These are phyloP conservation scores for Anthoptus insignis DNA, from an alignment of 2,888 invertebrate genomes.

Conservation along the genomic window DNA sequence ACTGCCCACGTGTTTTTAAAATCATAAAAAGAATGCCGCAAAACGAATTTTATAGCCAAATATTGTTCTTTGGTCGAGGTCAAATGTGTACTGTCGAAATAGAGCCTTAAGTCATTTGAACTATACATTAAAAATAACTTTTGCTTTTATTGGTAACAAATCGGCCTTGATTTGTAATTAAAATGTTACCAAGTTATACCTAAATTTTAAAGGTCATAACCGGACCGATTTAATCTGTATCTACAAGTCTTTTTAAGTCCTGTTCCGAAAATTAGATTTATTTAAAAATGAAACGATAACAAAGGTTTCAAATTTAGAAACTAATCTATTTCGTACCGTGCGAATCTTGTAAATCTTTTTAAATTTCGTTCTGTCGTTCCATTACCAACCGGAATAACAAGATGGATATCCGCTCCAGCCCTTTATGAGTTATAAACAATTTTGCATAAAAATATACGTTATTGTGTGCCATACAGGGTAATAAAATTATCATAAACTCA, in stretches of 20 bases:
- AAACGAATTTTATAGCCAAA: conserved; percentile 38
- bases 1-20: conserved; percentile 29
- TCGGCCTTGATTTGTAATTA: conserved; percentile 53
- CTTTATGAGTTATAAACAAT: conserved; percentile 38
- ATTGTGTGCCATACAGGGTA: conserved; percentile 65
- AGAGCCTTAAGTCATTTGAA: conserved; percentile 51
- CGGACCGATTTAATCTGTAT: conserved; percentile 21
- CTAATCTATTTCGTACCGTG: conserved; percentile 58
- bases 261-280: conserved; percentile 47
- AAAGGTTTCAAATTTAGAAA: conserved; percentile 48
- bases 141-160: conserved; percentile 51
- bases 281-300: neutral
- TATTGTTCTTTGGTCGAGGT: conserved; percentile 46
- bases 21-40: conserved; percentile 24
- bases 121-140: conserved; percentile 49
- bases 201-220: conserved; percentile 49
- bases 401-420: conserved; percentile 61
- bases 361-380: conserved; percentile 43
- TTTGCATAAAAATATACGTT: conserved; percentile 47
- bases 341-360: conserved; percentile 41
- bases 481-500: conserved; percentile 80
- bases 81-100: conserved; percentile 48
- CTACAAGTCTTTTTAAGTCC: conserved; percentile 42
- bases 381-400: conserved; percentile 64
- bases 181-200: conserved; percentile 48